Evolutionary conservation across 1,140 invertebrate genomes (phyloP).

Genomic region (Asbolus verrucosus): DNA sequence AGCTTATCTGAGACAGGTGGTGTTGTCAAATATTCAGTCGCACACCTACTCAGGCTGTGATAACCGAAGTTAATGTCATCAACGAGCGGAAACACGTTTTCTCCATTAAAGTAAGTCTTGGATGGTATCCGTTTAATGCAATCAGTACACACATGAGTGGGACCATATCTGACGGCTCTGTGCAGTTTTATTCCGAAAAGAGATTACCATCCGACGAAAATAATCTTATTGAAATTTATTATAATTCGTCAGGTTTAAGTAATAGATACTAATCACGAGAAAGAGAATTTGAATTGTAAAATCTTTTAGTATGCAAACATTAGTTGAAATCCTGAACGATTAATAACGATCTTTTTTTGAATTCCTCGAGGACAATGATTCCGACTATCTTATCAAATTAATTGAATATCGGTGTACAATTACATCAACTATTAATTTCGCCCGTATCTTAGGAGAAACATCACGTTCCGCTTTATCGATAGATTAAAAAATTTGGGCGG

Average conservation of each 20-base stretch:
- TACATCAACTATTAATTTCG: too few species aligned
- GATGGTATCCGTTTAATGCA: slow-evolving; percentile 42
- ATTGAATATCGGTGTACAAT: slow-evolving; percentile 31
- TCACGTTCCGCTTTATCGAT: too few species aligned
- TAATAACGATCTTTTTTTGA: slow-evolving; percentile 27
- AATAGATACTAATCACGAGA: background rate
- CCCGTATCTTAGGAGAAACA: too few species aligned
- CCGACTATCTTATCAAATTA: slow-evolving; percentile 22
- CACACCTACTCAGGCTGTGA: slow-evolving; percentile 25
- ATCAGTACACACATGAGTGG: slow-evolving; percentile 42
- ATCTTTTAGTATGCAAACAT: slow-evolving; percentile 24
- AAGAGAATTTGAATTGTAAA: slow-evolving; percentile 29
- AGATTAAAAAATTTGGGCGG: too few species aligned
- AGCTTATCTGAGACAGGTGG: slow-evolving; percentile 42
- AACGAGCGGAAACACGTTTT: slow-evolving; percentile 43
- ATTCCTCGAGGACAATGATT: background rate
- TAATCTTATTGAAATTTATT: slow-evolving; percentile 15
- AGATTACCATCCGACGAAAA: background rate
- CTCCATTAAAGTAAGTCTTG: slow-evolving; percentile 37
- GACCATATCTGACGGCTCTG: slow-evolving; percentile 23
- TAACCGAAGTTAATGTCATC: slow-evolving; percentile 44
- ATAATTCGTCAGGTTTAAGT: slow-evolving; percentile 13
- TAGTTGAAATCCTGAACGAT: slow-evolving; percentile 2
- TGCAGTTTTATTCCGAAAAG: too few species aligned
- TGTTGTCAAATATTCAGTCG: slow-evolving; percentile 42